These are phyloP conservation scores for Drosophila kanekoi DNA, from an alignment of 2,888 invertebrate genomes.

Conservation along the genomic window DNA sequence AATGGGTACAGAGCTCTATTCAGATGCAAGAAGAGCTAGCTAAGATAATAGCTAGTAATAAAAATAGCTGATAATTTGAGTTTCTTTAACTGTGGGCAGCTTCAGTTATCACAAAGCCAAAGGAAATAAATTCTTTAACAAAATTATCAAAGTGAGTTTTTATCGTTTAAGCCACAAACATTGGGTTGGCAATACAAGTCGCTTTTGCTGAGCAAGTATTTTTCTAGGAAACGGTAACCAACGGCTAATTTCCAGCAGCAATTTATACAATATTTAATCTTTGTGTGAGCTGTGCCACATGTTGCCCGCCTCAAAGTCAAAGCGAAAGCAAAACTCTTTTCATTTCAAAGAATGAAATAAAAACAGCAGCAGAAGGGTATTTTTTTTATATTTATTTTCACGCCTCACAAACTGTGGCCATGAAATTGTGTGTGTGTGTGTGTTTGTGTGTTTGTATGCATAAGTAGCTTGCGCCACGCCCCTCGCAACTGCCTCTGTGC, in stretches of 20 bases:
- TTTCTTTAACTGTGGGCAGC: too few species aligned
- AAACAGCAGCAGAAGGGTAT: constrained; percentile 35
- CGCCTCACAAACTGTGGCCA: constrained; percentile 18
- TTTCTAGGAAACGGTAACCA: not conserved
- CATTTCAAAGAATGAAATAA: constrained; percentile 29
- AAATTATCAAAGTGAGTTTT: too few species aligned
- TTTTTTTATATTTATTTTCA: constrained; percentile 33
- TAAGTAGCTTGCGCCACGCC: constrained; percentile 42
- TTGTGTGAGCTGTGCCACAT: constrained; percentile 44
- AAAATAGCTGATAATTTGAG: too few species aligned
- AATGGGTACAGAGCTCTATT: not conserved
- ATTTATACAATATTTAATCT: constrained; percentile 7
- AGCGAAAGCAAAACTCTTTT: constrained; percentile 23
- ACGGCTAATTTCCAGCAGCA: constrained; percentile 14
- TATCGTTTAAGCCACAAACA: not conserved
- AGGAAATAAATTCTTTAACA: too few species aligned
- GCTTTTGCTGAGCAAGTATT: not conserved
- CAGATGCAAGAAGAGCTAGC: not conserved
- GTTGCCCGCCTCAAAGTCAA: constrained; percentile 33
- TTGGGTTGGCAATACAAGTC: too few species aligned
- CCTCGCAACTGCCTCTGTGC: constrained; percentile 31
- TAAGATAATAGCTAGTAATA: too few species aligned
- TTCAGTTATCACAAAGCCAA: too few species aligned
- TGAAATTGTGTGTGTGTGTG: constrained; percentile 4
- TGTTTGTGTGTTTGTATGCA: not conserved